These are phyloP conservation scores for Lepus americanus DNA, from an alignment of 2,113 vertebrate species.

Conservation along the genomic window DNA sequence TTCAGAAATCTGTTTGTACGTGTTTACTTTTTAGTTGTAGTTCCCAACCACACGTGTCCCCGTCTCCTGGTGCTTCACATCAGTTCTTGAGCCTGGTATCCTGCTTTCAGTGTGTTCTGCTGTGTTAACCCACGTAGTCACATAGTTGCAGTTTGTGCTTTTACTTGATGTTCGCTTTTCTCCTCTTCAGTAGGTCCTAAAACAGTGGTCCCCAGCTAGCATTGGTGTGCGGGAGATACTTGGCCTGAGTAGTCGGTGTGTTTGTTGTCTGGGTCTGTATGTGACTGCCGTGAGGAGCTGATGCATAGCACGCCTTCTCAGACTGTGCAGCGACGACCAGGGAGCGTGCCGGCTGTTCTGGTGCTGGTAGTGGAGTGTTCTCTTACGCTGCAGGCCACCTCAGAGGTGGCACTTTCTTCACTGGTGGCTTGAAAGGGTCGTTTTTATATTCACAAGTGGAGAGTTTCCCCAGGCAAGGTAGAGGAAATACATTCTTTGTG, in stretches of 20 bases:
- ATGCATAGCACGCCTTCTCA: background rate
- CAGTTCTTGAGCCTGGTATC: constrained; percentile 65
- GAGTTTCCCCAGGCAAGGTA: background rate
- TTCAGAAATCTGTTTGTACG: background rate
- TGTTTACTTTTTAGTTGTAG: constrained; percentile 71
- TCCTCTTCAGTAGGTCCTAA: constrained; percentile 44
- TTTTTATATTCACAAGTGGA: background rate
- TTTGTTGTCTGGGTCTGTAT: background rate
- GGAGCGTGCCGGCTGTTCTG: background rate
- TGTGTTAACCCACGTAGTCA: constrained; percentile 22
- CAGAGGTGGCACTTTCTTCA: background rate
- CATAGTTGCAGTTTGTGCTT: constrained; percentile 6
- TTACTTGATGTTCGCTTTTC: constrained; percentile 62
- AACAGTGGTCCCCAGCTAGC: background rate
- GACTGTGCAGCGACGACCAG: background rate
- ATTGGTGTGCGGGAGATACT: background rate
- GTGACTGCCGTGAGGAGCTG: background rate
- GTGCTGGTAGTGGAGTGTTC: background rate
- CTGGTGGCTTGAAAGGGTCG: background rate
- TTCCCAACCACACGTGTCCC: constrained; percentile 47
- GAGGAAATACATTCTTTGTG: background rate
- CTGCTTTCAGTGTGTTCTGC: constrained; percentile 47
- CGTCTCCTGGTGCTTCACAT: constrained; percentile 78
- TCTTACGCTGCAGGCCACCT: background rate
- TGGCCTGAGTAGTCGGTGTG: background rate